Evolutionary conservation across 2,113 vertebrate species (phyloP), one percentile per base, ranked within the genome.

Genomic region (Gambusia affinis): DNA sequence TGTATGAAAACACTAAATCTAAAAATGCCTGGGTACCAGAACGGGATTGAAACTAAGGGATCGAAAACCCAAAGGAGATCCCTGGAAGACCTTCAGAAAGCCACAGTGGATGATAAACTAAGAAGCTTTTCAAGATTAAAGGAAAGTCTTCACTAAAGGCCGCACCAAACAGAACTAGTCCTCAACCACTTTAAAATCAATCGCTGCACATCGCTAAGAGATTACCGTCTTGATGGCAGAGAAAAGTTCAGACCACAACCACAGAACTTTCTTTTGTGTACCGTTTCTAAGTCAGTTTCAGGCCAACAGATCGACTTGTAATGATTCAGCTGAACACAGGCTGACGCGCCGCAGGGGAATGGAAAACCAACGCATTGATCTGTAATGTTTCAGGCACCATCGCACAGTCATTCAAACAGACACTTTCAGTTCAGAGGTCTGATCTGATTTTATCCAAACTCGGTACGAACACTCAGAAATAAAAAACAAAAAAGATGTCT

Each of bases 301-400:
- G 28, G 35, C 27, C 31, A 17, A 30, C 76, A 68, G 64, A 62
- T 27, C 30, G 30, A 79, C 0, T 27, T 72, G 22, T 71, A 73
- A 69, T 75, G 78, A 83, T 85, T 47, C 11, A 29, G 4, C 31
- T 42, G 62, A 33, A 8, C 64, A 42, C 29, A 54, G 71, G 35
- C 64, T 62, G 35, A 78, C 39, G 31, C 72, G 79, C 69, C 71
- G 42, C 51, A 57, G 35, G 22, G 37, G 67, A 60, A 70, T 70
- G 83, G 87, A 86, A 87, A 88, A 82, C 47, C 37, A 31, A 61
- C 51, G 6, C 63, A 33, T 19, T 1, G 39, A 87, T 89, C 87
- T 8, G 88, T 90, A 79, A 73, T 39, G 63, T 64, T 64, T 35
- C 63, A 64, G 63, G 31, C 31, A 24, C 30, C 30, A 54, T 54